These are phyloP conservation scores for Stichodactyla helianthus DNA, from an alignment of 64 coral and sea anemone species.

Conservation along the genomic window DNA sequence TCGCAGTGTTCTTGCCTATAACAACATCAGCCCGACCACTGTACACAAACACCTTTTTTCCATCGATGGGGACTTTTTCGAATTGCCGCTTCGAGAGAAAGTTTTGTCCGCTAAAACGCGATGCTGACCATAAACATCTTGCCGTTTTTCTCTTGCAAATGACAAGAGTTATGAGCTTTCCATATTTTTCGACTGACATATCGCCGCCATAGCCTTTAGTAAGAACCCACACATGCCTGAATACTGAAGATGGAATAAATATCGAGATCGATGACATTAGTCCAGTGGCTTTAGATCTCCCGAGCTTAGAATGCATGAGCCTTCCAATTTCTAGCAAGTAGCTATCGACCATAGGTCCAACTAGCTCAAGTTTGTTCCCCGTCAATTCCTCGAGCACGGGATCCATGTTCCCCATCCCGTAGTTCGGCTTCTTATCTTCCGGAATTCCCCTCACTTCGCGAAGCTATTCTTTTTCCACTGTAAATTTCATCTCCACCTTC, in stretches of 20 bases:
- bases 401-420: slow-evolving; percentile 31
- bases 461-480: background rate
- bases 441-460: background rate
- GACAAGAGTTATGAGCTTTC: too few species aligned
- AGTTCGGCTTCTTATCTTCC: slow-evolving; percentile 16
- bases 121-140: too few species aligned
- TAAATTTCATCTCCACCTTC: too few species aligned
- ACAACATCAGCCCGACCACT: too few species aligned
- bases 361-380: slow-evolving; percentile 30
- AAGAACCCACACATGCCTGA: slow-evolving; percentile 21
- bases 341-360: slow-evolving; percentile 14
- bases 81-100: too few species aligned
- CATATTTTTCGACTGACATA: background rate
- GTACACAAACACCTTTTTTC: too few species aligned
- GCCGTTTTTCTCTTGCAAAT: too few species aligned
- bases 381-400: background rate
- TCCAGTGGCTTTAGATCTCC: slow-evolving; percentile 30
- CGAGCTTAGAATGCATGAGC: slow-evolving; percentile 18
- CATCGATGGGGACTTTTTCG: too few species aligned
- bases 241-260: slow-evolving; percentile 31
- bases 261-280: background rate
- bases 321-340: slow-evolving; percentile 14
- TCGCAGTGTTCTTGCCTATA: too few species aligned
- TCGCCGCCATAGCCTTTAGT: background rate
- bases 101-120: too few species aligned